Evolutionary conservation across 2,797 vertebrate genomes (phyloP).

Genomic region (Astyanax mexicanus): DNA sequence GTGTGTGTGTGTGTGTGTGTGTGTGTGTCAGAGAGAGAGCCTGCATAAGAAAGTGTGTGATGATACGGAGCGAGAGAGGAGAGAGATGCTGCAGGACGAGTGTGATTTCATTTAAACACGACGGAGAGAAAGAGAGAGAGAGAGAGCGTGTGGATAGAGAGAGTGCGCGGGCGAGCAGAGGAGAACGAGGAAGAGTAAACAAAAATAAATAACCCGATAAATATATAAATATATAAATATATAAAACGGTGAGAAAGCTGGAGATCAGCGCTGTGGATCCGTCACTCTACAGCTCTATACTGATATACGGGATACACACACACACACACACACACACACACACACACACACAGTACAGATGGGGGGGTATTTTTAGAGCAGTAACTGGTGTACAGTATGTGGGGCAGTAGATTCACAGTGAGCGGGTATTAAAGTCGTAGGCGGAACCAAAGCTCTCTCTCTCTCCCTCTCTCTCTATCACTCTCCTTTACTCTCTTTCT

Average conservation of each 20-base stretch:
- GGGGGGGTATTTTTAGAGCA: constrained; percentile 78
- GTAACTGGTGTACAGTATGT: constrained; percentile 40
- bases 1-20: too few species aligned
- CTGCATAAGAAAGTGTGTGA: constrained; percentile 52
- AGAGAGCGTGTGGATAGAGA: constrained; percentile 59
- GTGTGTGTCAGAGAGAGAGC: constrained; percentile 5
- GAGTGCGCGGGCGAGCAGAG: constrained; percentile 17
- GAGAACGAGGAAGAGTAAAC: constrained; percentile 62
- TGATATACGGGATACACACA: too few species aligned
- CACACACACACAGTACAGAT: too few species aligned
- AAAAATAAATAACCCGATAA: too few species aligned
- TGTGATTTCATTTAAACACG: too few species aligned
- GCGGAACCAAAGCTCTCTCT: background rate
- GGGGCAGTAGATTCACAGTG: constrained; percentile 40
- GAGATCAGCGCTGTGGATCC: background rate
- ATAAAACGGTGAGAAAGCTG: too few species aligned
- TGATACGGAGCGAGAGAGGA: background rate
- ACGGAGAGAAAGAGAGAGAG: too few species aligned
- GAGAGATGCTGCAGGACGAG: constrained; percentile 17
- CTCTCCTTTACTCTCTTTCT: too few species aligned
- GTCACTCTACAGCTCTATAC: constrained; percentile 1
- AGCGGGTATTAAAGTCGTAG: background rate
- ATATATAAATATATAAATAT: constrained; percentile 47
- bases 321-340: too few species aligned
- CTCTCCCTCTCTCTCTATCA: background rate